Base-by-base conservation (phyloP, 37 sponge, comb jelly and placozoan genomes). In the Ianthella basta region DNA sequence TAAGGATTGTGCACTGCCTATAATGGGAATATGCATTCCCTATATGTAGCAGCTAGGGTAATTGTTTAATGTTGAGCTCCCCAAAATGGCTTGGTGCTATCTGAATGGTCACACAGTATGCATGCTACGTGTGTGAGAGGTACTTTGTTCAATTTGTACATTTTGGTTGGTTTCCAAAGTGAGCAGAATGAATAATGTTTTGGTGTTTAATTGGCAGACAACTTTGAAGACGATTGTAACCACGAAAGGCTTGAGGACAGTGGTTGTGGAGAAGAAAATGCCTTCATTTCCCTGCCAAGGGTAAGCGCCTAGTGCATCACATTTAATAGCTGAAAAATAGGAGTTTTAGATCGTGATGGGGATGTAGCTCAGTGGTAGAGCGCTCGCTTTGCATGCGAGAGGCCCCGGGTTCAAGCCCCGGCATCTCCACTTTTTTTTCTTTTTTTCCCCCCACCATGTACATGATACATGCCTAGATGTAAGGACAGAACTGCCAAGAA, bases 351-450 rank as follows among this genome's bases (percentile, higher is more conserved):
- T 44, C 8, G 50, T 44, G 50, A 3, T 44, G 85, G 74, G 85
- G 75, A 72, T 84, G 85, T 84, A 84, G 85, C 85, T 72, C 85
- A 84, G 85, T 68, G 85, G 85, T 84, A 84, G 85, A 84, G 85
- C 85, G 74, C 75, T 84, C 67, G 85, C 59, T 84, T 84, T 84
- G 85, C 85, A 84, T 70, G 59, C 85, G 72, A 84, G 60, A 84
- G 85, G 85, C 85, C 85, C 85, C 44, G 85, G 85, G 75, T 84
- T 84, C 85, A 74, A 84, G 38, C 70, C 85, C 85, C 85, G 44
- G 75, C 75, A 72, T 72, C 85, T 84, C 85, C 85, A 83, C 25
- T 70, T 66, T 84, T 84, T 65, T 44, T 72, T 6, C 29, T 72
- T 56, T 63, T 44, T 8, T 44, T 8, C 3, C 8, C 50, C 50